A percentile compares a stretch with the other conserved stretches of the same genome.
Evolutionary conservation across 1,140 invertebrate species (phyloP).

Genomic region (Gonioctena quinquepunctata): DNA sequence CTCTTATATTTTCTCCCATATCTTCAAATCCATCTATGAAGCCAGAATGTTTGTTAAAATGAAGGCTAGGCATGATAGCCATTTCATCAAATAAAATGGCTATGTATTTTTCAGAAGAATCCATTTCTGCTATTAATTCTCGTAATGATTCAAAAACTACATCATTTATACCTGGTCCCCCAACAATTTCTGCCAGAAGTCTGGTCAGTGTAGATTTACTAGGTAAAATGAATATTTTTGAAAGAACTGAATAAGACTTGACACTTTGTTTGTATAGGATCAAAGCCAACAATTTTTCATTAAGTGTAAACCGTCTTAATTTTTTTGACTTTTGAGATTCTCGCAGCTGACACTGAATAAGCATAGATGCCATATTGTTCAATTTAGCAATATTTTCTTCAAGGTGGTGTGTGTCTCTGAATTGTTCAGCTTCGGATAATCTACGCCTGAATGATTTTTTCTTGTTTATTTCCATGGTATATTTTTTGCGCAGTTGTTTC

Average conservation of each 20-base stretch:
- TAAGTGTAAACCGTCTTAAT: neutral
- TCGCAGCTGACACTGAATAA: no score
- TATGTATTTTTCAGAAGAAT: slow-evolving; percentile 12
- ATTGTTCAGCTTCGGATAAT: neutral
- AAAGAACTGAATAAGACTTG: no score
- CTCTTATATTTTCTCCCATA: slow-evolving; percentile 3
- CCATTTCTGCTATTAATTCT: neutral
- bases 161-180: neutral
- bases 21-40: slow-evolving; percentile 13
- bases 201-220: no score
- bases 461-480: slow-evolving; percentile 8
- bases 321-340: no score
- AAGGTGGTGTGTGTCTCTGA: neutral
- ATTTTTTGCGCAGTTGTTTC: slow-evolving; percentile 2
- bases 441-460: neutral
- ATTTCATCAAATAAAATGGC: slow-evolving; percentile 16
- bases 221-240: no score
- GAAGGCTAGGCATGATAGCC: slow-evolving; percentile 12
- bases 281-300: neutral
- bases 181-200: slow-evolving; percentile 11
- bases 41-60: slow-evolving; percentile 10
- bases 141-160: neutral
- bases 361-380: no score
- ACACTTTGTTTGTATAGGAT: no score
- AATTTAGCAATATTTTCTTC: neutral